phyloP scores from a whole-genome alignment of 2,113 vertebrate species.

The Myanophis thanlyinensis region DNA sequence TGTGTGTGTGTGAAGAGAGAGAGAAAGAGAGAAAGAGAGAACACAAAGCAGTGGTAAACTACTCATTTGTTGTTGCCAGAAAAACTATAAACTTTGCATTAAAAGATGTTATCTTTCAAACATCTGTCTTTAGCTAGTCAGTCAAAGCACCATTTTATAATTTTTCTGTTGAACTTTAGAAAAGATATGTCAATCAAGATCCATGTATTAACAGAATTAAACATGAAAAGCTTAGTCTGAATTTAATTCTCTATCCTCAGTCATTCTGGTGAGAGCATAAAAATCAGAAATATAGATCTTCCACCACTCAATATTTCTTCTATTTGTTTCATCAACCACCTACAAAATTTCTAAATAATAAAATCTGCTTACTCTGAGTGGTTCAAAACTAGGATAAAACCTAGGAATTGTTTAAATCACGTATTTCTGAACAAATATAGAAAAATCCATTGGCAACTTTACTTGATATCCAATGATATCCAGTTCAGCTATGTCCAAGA shows the following conservation, averaged over 20 bases:
- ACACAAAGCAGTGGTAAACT: not conserved
- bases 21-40: not conserved
- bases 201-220: not conserved
- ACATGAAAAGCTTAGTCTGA: not conserved
- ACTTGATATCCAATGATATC: not conserved
- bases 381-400: not conserved
- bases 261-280: not conserved
- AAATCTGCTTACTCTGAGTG: not conserved
- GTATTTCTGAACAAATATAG: not conserved
- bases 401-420: not conserved
- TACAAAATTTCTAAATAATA: not conserved
- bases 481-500: not conserved
- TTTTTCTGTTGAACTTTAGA: not conserved
- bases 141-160: not conserved
- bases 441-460: not conserved
- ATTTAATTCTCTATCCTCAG: not conserved
- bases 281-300: not conserved
- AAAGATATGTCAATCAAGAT: not conserved
- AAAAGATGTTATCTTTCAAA: not conserved
- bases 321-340: not conserved
- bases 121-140: not conserved
- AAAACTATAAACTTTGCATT: not conserved
- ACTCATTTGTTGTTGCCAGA: not conserved
- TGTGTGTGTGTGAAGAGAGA: not conserved
- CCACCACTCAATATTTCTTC: not conserved